phyloP scores from a whole-genome alignment of 1,140 invertebrate genomes.

The Aleiodes sp. region DNA sequence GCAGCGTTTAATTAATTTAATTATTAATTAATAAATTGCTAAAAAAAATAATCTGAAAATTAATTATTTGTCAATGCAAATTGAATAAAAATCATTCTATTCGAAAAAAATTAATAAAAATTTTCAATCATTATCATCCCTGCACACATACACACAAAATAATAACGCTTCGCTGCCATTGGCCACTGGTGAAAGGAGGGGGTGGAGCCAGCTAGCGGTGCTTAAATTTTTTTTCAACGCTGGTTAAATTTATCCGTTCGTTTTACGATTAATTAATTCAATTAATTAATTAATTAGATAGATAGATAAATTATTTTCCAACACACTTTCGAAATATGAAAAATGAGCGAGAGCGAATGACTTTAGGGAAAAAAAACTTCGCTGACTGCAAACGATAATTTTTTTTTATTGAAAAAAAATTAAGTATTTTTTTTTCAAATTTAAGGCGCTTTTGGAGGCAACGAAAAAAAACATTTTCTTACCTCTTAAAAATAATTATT shows the following conservation, averaged over 20 bases:
- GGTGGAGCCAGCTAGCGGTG: slow-evolving; percentile 67
- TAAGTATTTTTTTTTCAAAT: background rate
- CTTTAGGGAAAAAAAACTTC: slow-evolving; percentile 33
- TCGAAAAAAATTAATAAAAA: slow-evolving; percentile 22
- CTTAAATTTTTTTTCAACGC: slow-evolving; percentile 50
- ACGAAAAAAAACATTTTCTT: slow-evolving; percentile 18
- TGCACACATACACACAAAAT: slow-evolving; percentile 45
- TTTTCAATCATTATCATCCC: slow-evolving; percentile 40
- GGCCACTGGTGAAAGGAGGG: slow-evolving; percentile 65
- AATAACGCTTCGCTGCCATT: slow-evolving; percentile 61
- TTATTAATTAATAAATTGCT: background rate
- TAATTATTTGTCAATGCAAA: background rate
- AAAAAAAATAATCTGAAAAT: slow-evolving; percentile 14
- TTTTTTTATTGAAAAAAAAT: slow-evolving; percentile 23
- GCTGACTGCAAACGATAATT: slow-evolving; percentile 25
- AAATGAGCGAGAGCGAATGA: slow-evolving; percentile 24
- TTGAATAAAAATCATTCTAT: slow-evolving; percentile 6
- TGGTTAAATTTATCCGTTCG: slow-evolving; percentile 53
- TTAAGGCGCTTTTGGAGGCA: slow-evolving; percentile 1
- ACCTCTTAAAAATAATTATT: slow-evolving; percentile 3
- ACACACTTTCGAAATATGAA: slow-evolving; percentile 31
- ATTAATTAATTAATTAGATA: background rate
- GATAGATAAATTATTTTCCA: background rate
- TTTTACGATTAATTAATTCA: slow-evolving; percentile 32
- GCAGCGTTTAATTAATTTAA: slow-evolving; percentile 32